These are phyloP conservation scores for Plutomurus gul DNA, from an alignment of 1,140 invertebrate species.

Conservation along the genomic window DNA sequence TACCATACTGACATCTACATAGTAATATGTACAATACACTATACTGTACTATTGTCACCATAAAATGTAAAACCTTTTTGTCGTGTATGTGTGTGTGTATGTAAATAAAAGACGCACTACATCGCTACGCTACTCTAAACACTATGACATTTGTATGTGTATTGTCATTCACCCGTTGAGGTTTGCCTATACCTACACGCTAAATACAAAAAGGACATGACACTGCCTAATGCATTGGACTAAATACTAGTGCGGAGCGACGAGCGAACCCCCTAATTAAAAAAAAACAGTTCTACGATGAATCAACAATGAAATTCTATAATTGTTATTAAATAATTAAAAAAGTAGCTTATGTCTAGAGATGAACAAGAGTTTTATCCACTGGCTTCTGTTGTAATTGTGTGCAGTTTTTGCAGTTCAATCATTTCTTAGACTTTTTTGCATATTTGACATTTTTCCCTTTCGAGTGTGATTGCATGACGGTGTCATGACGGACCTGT, in stretches of 20 bases:
- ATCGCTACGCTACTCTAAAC: not conserved
- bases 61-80: too few species aligned
- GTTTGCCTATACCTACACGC: not conserved
- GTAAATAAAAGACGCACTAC: not conserved
- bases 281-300: too few species aligned
- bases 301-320: too few species aligned
- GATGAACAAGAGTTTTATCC: slow-evolving; percentile 34
- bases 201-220: slow-evolving; percentile 29
- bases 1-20: too few species aligned
- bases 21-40: too few species aligned
- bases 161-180: slow-evolving; percentile 26
- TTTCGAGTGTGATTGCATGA: slow-evolving; percentile 40
- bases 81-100: not conserved
- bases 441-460: slow-evolving; percentile 32
- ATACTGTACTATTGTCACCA: too few species aligned
- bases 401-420: not conserved
- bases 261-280: too few species aligned
- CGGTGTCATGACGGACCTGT: slow-evolving; percentile 45
- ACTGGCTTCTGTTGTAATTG: slow-evolving; percentile 37
- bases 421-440: slow-evolving; percentile 43
- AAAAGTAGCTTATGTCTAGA: not conserved
- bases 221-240: slow-evolving; percentile 18
- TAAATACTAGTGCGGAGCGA: too few species aligned
- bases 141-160: not conserved
- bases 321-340: not conserved